phyloP scores from a whole-genome alignment of 2,888 invertebrate species.

The Caenorhabditis sp. region DNA sequence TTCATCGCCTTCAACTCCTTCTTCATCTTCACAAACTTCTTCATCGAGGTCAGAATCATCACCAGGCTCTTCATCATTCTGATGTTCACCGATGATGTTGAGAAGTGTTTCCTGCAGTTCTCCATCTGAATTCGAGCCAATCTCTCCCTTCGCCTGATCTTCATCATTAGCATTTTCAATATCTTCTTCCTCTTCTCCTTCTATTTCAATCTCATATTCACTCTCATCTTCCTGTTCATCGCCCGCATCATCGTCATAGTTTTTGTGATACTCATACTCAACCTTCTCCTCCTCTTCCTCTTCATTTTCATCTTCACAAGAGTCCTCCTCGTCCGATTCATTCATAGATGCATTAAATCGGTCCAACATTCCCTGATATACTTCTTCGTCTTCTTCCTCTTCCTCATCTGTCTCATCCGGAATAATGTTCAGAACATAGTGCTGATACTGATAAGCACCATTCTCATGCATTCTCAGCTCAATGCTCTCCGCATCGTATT shows the following conservation, averaged over 20 bases:
- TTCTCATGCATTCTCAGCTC: neutral
- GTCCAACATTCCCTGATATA: too few relatives aligned
- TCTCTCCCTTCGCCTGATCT: neutral
- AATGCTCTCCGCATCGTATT: neutral
- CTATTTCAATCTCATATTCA: neutral
- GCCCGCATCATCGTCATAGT: constrained; percentile 3
- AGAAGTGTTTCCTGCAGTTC: neutral
- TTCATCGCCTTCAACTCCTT: constrained; percentile 5
- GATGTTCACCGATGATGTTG: too few relatives aligned
- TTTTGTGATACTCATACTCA: constrained; percentile 4
- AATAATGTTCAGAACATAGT: neutral
- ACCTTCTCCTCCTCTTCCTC: constrained; percentile 2
- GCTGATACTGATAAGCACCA: neutral
- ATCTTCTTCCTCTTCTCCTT: neutral
- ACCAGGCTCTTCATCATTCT: too few relatives aligned
- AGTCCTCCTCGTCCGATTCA: too few relatives aligned
- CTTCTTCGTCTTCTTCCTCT: neutral
- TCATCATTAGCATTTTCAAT: too few relatives aligned
- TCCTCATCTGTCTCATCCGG: neutral
- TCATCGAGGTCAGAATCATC: neutral
- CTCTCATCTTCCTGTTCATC: neutral
- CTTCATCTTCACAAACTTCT: neutral
- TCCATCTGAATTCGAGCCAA: neutral
- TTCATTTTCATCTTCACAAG: constrained; percentile 22
- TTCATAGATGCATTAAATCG: too few relatives aligned